Base-by-base conservation (phyloP, 2,888 invertebrate genomes). In the Hemithea aestivaria region DNA sequence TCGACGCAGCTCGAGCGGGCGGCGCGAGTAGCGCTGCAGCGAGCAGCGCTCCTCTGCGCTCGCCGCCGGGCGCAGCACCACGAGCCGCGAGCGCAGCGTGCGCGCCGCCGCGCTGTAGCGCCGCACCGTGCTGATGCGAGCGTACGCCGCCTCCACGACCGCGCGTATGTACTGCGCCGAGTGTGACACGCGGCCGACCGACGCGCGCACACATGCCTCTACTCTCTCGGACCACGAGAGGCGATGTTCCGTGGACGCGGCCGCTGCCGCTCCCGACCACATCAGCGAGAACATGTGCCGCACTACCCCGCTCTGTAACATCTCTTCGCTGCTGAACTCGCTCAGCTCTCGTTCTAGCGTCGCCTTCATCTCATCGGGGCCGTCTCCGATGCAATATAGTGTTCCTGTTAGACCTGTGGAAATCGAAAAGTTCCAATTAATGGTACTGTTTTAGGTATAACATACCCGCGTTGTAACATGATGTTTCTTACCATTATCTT, bases 401-500 rank as follows among this genome's bases (percentile, higher is more conserved):
- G 58, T 63, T 4, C 72, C 72, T 1, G 44, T 53, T 10, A 61
- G 28, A 22, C 31, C 31, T 31, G 6, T n/a, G 1, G 20, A 16
- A 4, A 16, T 16, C 5, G 5, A 2, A 16, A 16, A 16, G 16
- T 5, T 16, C 5, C n/a, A n/a, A n/a, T 16, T 16, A 16, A 16
- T 4, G 5, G 5, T 16, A 16, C 16, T 5, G 2, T 16, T 4
- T 16, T 16, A 4, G 3, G 2, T 16, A 5, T 16, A 16, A 16
- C 16, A 16, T 5, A 16, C 5, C n/a, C n/a, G n/a, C n/a, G n/a
- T n/a, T n/a, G n/a, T n/a, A n/a, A n/a, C n/a, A n/a, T n/a, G n/a
- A n/a, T n/a, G n/a, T n/a, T 48, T 21, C 35, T 56, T 58, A 78
- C 78, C 79, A 8, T 53, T 34, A 1, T 64, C 42, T 56, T 80